Evolutionary conservation across 2,888 invertebrate genomes (phyloP), one percentile per base, ranked within the genome.

Genomic region (Polylopha cassiicola): DNA sequence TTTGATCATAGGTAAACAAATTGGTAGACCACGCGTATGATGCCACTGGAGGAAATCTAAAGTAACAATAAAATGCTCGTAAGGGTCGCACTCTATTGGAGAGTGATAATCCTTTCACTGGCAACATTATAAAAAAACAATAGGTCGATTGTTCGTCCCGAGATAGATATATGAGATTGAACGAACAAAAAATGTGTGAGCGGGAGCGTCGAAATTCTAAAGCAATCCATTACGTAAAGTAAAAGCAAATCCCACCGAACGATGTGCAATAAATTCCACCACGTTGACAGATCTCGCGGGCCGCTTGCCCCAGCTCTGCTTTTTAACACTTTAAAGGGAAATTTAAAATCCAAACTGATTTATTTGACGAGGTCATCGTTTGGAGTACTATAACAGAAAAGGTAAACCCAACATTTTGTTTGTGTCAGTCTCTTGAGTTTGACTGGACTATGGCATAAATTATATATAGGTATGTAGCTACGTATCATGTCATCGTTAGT

Each of bases 261-360:
- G 65, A 64, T 59, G 58, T 48, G 65, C 61, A 55, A 69, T 70
- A 69, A 69, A 71, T 70, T 49, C 50, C 48, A 46, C 46, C 51
- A 49, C 58, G 61, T 64, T 65, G 68, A 66, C 68, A 65, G 66
- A 65, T 56, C 65, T 58, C 59, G 50, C 53, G 50, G 54, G 56
- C 57, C 53, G 56, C 27, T 29, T 30, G 51, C 54, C 37, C 51
- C 44, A 39, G 43, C 54, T 51, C 56, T 51, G 56, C 51, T 57
- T 66, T 61, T 60, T 61, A 63, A 66, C 65, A 60, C 61, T 61
- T 58, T 62, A 57, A 60, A 59, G 57, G 58, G 57, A 67, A 67
- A 61, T 65, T 58, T 53, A 56, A 65, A 58, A 63, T 55, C 54
- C 57, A 52, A 39, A 48, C 53, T 67, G 62, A 67, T 66, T 67